phyloP scores from a whole-genome alignment of 2,888 invertebrate species.

The Lycophotia porphyrea region DNA sequence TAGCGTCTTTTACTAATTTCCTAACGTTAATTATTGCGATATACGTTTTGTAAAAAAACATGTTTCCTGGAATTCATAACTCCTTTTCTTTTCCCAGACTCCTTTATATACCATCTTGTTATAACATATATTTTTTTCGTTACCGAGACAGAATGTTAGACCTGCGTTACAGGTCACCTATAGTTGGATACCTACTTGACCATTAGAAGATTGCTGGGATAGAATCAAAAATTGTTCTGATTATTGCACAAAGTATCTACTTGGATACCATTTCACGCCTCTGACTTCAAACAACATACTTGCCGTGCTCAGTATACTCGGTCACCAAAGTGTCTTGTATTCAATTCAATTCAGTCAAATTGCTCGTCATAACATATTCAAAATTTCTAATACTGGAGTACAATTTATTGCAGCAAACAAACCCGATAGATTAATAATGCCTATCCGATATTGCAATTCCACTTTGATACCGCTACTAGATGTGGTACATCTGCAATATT shows the following conservation, averaged over 20 bases:
- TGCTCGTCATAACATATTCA: neutral
- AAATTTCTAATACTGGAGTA: neutral
- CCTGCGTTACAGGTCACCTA: neutral
- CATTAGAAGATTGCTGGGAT: neutral
- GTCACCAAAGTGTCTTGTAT: neutral
- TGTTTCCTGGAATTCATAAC: neutral
- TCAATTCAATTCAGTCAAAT: too few relatives aligned
- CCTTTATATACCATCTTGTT: neutral
- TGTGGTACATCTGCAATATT: conserved; percentile 10
- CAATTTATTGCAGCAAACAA: conserved; percentile 10
- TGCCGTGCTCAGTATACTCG: neutral
- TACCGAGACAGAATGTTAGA: neutral
- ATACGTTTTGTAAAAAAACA: neutral
- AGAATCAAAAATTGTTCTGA: neutral
- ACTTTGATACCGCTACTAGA: neutral
- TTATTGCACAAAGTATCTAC: neutral
- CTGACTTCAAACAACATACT: neutral
- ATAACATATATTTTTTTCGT: neutral
- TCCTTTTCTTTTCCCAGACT: neutral
- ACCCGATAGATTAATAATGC: conserved; percentile 36
- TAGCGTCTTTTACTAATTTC: neutral
- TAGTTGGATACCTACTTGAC: neutral
- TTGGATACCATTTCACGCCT: neutral
- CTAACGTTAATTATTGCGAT: neutral
- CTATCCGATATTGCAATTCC: conserved; percentile 13